These are phyloP conservation scores for Ganaspis brasiliensis DNA, from an alignment of 2,888 invertebrate genomes.

Conservation along the genomic window DNA sequence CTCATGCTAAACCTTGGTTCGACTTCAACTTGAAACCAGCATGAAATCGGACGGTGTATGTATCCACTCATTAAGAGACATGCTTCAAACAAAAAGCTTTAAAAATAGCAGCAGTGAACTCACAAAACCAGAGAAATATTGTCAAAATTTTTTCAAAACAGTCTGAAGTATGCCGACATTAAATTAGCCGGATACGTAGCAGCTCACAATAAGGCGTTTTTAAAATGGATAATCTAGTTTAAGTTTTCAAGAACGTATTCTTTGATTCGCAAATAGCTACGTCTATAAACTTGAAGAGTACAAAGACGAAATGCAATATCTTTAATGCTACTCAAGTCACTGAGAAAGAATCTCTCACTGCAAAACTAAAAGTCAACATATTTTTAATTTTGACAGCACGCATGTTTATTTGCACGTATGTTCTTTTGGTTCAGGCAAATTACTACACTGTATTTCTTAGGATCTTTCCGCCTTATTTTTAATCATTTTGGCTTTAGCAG, in stretches of 20 bases:
- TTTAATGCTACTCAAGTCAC: constrained; percentile 47
- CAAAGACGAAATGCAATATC: constrained; percentile 10
- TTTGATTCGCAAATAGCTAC: too few species aligned
- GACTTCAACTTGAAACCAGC: too few species aligned
- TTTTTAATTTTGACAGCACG: constrained; percentile 51
- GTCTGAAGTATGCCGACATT: constrained; percentile 34
- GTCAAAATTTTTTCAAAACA: too few species aligned
- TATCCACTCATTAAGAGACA: too few species aligned
- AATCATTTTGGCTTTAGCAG: constrained; percentile 47
- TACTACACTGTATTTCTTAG: constrained; percentile 44
- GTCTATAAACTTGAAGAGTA: too few species aligned
- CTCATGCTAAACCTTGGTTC: too few species aligned
- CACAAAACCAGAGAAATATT: too few species aligned
- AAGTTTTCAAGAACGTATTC: too few species aligned
- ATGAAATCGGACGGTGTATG: too few species aligned
- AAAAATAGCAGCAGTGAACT: too few species aligned
- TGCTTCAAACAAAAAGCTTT: too few species aligned
- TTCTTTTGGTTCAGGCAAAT: constrained; percentile 51
- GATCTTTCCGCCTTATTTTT: constrained; percentile 38
- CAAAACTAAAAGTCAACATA: constrained; percentile 46
- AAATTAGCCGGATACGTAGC: constrained; percentile 47
- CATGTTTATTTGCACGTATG: constrained; percentile 52
- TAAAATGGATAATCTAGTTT: constrained; percentile 44
- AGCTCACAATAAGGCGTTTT: constrained; percentile 44
- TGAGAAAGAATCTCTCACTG: constrained; percentile 49